Evolutionary conservation across 2,797 vertebrate genomes (phyloP).

Genomic region (Chelonia mydas): DNA sequence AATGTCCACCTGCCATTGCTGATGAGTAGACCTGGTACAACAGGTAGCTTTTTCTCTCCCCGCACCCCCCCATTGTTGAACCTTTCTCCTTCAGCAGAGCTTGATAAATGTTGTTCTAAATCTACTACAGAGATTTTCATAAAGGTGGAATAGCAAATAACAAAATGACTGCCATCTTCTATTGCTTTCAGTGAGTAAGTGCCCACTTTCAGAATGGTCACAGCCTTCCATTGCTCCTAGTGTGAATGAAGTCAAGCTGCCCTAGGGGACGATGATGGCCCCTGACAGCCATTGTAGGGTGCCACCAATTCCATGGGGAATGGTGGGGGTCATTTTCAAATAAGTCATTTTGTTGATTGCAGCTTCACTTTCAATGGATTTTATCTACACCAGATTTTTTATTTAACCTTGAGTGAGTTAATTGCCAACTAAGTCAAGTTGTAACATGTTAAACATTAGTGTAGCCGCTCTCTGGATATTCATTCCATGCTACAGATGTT

Average conservation of each 20-base stretch:
- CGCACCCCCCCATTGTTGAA: background rate
- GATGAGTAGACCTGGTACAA: background rate
- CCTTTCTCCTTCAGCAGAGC: background rate
- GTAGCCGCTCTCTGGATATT: background rate
- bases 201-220: background rate
- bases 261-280: background rate
- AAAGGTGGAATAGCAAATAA: too few relatives aligned
- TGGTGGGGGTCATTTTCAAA: background rate
- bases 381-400: background rate
- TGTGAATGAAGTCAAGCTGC: background rate
- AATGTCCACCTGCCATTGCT: too few relatives aligned
- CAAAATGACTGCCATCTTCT: too few relatives aligned
- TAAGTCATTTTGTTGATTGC: background rate
- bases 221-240: background rate
- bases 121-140: too few relatives aligned
- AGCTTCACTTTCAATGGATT: background rate
- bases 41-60: background rate
- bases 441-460: background rate
- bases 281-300: background rate
- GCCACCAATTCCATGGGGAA: background rate
- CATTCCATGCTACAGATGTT: background rate
- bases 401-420: background rate
- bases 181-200: background rate
- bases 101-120: too few relatives aligned
- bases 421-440: background rate